Evolutionary conservation across 2,888 invertebrate species (phyloP).

Genomic region (Dichetophora obliterata): DNA sequence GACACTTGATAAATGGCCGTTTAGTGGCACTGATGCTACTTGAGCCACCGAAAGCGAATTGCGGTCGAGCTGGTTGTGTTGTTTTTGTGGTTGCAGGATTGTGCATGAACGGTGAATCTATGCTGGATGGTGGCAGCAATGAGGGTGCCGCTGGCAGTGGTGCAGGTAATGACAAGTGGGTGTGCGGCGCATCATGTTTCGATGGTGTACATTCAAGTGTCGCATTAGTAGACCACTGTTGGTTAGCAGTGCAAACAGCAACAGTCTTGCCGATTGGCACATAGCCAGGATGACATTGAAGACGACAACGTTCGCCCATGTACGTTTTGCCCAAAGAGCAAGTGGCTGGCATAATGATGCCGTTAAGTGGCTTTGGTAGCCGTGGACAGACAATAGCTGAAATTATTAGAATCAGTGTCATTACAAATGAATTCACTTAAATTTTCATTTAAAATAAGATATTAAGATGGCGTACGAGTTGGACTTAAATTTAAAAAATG

Average conservation of each 20-base stretch:
- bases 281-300: slow-evolving; percentile 71
- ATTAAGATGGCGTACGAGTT: too few species aligned
- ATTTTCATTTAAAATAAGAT: too few species aligned
- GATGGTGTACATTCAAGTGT: slow-evolving; percentile 60
- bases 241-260: slow-evolving; percentile 62
- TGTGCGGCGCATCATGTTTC: neutral
- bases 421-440: slow-evolving; percentile 10
- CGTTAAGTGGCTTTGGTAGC: slow-evolving; percentile 70
- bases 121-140: slow-evolving; percentile 25
- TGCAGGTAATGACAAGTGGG: slow-evolving; percentile 1
- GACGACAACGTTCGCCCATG: slow-evolving; percentile 70
- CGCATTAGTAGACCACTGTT: slow-evolving; percentile 65
- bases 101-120: neutral
- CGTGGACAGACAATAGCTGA: slow-evolving; percentile 71
- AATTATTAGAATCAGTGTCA: neutral
- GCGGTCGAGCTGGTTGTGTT: neutral
- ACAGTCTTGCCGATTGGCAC: slow-evolving; percentile 61
- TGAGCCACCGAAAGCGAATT: slow-evolving; percentile 24
- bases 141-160: slow-evolving; percentile 27
- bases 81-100: neutral
- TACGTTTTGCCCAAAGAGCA: slow-evolving; percentile 71
- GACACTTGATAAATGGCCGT: slow-evolving; percentile 76
- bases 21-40: slow-evolving; percentile 55
- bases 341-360: slow-evolving; percentile 71
- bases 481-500: too few species aligned